Conservation (phyloP, 2,113 vertebrate genomes). For the Solea senegalensis region DNA sequence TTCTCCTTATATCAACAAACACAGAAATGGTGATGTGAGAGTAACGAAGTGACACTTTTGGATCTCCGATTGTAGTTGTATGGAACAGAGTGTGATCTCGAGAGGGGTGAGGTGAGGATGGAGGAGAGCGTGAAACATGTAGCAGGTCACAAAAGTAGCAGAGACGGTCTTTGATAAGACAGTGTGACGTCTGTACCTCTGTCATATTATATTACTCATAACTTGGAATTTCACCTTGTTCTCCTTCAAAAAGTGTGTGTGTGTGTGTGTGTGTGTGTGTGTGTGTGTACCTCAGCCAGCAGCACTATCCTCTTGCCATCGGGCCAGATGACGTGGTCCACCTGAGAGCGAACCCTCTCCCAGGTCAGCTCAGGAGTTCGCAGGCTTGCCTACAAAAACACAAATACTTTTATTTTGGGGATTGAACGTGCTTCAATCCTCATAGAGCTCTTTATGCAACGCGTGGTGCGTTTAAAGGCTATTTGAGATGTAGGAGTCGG, state of each 20-base stretch:
- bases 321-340: constrained; percentile 98
- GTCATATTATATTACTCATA: too few species aligned
- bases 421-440: too few species aligned
- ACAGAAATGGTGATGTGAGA: too few species aligned
- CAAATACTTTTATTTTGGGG: neutral
- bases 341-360: constrained; percentile 97
- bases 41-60: constrained; percentile 3
- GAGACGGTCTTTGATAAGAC: neutral
- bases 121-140: constrained; percentile 13
- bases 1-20: too few species aligned
- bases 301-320: constrained; percentile 97
- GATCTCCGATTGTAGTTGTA: neutral
- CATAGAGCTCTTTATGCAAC: too few species aligned
- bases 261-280: constrained; percentile 25
- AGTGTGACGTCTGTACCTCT: constrained; percentile 14
- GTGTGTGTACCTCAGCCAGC: constrained; percentile 90
- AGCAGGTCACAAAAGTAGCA: constrained; percentile 42
- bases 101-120: constrained; percentile 23
- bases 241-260: neutral
- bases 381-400: constrained; percentile 87
- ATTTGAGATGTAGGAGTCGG: neutral
- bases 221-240: too few species aligned
- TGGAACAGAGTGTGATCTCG: neutral
- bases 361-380: constrained; percentile 96
- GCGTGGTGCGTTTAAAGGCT: too few species aligned